Base-by-base conservation (phyloP, 2,797 vertebrate genomes). In the Rhodeus uyekii region DNA sequence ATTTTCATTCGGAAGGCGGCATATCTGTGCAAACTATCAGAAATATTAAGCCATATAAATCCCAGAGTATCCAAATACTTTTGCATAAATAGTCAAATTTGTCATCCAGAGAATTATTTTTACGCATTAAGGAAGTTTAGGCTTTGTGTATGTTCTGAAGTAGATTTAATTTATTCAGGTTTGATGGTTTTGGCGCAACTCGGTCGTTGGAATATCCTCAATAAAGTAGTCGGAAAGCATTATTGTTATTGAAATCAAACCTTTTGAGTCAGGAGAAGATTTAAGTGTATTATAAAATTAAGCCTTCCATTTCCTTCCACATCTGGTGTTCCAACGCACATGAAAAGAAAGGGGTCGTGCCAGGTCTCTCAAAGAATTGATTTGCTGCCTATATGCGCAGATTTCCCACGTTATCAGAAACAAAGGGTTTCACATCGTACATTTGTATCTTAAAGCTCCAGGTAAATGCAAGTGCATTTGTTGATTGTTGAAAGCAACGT, bases 321-420 rank as follows among this genome's bases (percentile, higher is more conserved):
- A 91, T 89, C 86, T 65, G 83, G 87, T 80, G 76, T 83, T 85
- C 86, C 90, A 89, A 92, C 89, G 88, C 90, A 50, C 24, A 69
- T 19, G 24, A 89, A 90, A 92, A 94, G 94, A 93, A 93, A 93
- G 91, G 90, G 91, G 88, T 87, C 90, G 55, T 88, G 90, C 90
- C 90, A 89, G 86, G 90, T 91, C 90, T 92, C 86, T 87, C 86
- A 90, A 91, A 92, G 91, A 92, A 92, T 89, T 92, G 91, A 90
- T 89, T 90, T 90, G 88, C 88, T 92, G 91, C 88, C 92, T 92
- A 89, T 92, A 89, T 87, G 87, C 85, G 82, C 91, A 88, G 90
- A 78, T 85, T 90, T 91, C 90, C 90, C 91, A 88, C 82, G 89
- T 78, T 81, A 84, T 73, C 83, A 89, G 90, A 92, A 93, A 93